phyloP scores from a whole-genome alignment of 2,797 vertebrate genomes.

The Eidolon dupreanum region DNA sequence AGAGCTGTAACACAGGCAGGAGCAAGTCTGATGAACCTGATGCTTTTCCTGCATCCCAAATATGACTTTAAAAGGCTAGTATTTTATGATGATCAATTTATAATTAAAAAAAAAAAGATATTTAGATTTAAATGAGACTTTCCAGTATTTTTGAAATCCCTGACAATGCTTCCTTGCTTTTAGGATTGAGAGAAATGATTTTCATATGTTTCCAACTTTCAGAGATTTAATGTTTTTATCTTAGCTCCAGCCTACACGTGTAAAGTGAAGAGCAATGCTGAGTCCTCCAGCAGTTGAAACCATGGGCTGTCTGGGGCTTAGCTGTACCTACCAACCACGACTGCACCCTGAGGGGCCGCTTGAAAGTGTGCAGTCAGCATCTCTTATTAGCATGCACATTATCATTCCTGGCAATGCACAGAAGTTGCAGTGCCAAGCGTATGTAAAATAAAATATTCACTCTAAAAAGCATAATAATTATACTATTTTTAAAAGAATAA shows the following conservation, averaged over 20 bases:
- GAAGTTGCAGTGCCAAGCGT: constrained; percentile 74
- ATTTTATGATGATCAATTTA: constrained; percentile 88
- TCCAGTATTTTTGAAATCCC: constrained; percentile 88
- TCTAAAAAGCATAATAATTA: constrained; percentile 77
- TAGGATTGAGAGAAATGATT: constrained; percentile 86
- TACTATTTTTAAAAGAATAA: constrained; percentile 80
- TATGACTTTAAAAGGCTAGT: constrained; percentile 84
- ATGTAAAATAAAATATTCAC: constrained; percentile 78
- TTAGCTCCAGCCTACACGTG: constrained; percentile 79
- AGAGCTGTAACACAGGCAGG: constrained; percentile 75
- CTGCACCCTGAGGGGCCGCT: constrained; percentile 60
- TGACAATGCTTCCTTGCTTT: constrained; percentile 86
- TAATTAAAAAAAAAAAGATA: constrained; percentile 84
- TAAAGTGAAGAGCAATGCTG: constrained; percentile 72
- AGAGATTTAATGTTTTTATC: constrained; percentile 84
- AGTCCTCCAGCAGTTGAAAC: constrained; percentile 66
- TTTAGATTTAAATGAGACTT: constrained; percentile 89
- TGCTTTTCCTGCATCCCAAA: constrained; percentile 81
- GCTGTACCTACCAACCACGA: constrained; percentile 57
- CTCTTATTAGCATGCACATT: constrained; percentile 75
- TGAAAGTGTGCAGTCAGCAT: constrained; percentile 32
- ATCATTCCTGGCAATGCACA: constrained; percentile 63
- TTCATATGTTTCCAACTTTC: constrained; percentile 84
- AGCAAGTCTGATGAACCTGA: constrained; percentile 74
- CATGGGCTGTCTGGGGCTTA: constrained; percentile 67